These are phyloP conservation scores for Nibea coibor DNA, from an alignment of 2,113 vertebrate genomes.

Conservation along the genomic window DNA sequence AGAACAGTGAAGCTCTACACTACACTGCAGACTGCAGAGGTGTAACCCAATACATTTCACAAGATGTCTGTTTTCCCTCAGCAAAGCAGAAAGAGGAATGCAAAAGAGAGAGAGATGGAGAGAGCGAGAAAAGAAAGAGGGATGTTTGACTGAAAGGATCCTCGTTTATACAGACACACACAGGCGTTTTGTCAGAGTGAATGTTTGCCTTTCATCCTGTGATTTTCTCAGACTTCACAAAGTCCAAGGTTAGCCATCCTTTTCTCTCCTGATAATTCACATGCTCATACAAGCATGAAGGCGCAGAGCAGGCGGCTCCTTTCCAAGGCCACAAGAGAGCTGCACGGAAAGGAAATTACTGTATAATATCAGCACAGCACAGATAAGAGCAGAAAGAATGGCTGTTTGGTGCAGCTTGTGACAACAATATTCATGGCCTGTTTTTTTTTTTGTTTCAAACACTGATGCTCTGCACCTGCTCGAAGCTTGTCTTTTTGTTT, in stretches of 20 bases:
- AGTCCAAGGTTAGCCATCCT: constrained; percentile 55
- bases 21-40: background rate
- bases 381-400: constrained; percentile 42
- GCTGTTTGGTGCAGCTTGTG: constrained; percentile 22
- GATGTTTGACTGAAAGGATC: constrained; percentile 1
- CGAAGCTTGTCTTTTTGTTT: background rate
- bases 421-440: constrained; percentile 17
- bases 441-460: background rate
- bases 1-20: background rate
- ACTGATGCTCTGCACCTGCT: constrained; percentile 3
- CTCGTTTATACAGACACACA: background rate
- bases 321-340: constrained; percentile 52
- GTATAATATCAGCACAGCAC: constrained; percentile 28
- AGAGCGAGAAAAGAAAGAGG: background rate
- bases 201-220: constrained; percentile 44
- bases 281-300: constrained; percentile 54
- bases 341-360: constrained; percentile 35
- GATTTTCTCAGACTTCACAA: constrained; percentile 45
- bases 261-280: constrained; percentile 62
- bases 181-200: constrained; percentile 13
- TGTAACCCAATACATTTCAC: background rate
- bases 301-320: constrained; percentile 11
- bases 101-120: background rate
- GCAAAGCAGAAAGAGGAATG: background rate
- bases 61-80: background rate